Base-by-base conservation (phyloP, 1,140 invertebrate species). In the Rhopalosiphum padi region DNA sequence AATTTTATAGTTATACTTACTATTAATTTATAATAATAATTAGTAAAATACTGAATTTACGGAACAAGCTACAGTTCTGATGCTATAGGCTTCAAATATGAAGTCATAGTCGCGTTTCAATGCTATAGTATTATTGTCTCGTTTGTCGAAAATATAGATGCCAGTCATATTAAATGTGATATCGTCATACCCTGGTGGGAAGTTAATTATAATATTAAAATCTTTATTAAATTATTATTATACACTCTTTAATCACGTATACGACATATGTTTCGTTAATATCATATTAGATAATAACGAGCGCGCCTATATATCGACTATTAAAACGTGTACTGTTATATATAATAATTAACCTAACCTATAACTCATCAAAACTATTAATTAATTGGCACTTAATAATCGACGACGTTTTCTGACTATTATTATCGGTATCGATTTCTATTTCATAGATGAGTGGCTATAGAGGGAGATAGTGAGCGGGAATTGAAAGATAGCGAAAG, bases 321-420 rank as follows among this genome's bases (percentile, higher is more conserved):
- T 89, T 55, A 89, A 89, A 90, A 90, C 89, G 89, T 30, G 35
- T 68, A 68, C 35, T 41, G 37, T 60, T 30, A 90, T 90, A 88
- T 55, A 55, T 55, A 90, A 90, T 90, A 55, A 53, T 55, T 90
- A 90, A 90, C 89, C 37, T 68, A 68, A 60, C 88, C 88, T 60
- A n/a, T 11, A 68, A 60, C 89, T 90, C 89, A 68, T 90, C 11
- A 60, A 60, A 60, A 90, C 51, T 37, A 68, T 90, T 68, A 90
- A 90, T 90, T 90, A 68, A 90, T 60, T 37, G 89, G 51, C 53
- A 90, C 89, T 90, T 68, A 90, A 90, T 60, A 55, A 53, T n/a
- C 21, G 88, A 41, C 15, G 89, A 68, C 89, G 41, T 60, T 90
- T 90, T 43, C 23, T n/a, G 51, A 41, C 53, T 41, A 55, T 55